Conservation (phyloP, 2,113 vertebrate species). For the Callospermophilus lateralis region DNA sequence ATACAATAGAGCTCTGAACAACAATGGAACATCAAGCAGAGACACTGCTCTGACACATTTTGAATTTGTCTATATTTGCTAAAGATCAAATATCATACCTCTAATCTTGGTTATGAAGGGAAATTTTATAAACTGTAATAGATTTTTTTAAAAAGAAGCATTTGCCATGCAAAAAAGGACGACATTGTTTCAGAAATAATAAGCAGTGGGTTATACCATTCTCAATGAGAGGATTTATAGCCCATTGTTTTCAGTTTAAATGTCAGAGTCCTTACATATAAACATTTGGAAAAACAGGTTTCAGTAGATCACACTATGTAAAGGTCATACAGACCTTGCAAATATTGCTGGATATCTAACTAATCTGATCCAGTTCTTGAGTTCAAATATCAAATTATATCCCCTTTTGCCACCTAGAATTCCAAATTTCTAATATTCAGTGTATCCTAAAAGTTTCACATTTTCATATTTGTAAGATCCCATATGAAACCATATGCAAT, state of each 20-base stretch:
- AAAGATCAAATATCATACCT: conserved; percentile 51
- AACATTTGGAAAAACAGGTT: conserved; percentile 64
- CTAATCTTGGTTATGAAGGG: conserved; percentile 34
- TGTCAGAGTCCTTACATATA: conserved; percentile 62
- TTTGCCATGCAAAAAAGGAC: conserved; percentile 58
- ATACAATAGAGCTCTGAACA: not conserved
- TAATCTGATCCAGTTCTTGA: conserved; percentile 71
- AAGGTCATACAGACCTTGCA: conserved; percentile 73
- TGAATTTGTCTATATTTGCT: conserved; percentile 55
- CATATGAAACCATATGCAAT: conserved; percentile 40
- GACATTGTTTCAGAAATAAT: conserved; percentile 63
- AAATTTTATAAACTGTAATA: conserved; percentile 45
- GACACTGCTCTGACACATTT: conserved; percentile 51
- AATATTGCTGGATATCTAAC: conserved; percentile 64
- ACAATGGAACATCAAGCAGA: not conserved
- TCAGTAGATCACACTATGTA: conserved; percentile 64
- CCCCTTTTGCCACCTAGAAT: conserved; percentile 51
- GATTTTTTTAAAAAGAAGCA: conserved; percentile 40
- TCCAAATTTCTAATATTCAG: conserved; percentile 55
- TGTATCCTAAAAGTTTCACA: conserved; percentile 34
- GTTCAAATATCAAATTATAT: conserved; percentile 68
- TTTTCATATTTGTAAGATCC: conserved; percentile 33
- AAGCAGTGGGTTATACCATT: not conserved
- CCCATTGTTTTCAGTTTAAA: conserved; percentile 77
- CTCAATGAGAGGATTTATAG: conserved; percentile 73